Evolutionary conservation across 2,113 vertebrate species (phyloP), one percentile per base, ranked within the genome.

Genomic region (Albula glossodonta): DNA sequence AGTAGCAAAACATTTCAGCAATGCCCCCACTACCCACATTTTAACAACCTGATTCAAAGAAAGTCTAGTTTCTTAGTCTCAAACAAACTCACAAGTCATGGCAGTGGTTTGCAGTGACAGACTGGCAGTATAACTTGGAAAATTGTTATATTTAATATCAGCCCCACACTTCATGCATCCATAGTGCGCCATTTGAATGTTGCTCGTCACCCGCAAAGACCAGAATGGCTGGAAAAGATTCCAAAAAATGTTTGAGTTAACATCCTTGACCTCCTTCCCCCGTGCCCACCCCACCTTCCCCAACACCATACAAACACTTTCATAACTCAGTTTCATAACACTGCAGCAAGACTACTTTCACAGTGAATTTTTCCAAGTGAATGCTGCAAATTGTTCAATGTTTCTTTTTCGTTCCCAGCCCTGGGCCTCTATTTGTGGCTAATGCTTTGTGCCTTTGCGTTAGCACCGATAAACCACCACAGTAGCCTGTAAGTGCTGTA

Each of bases 1-100:
- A 74, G 66, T 31, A 74, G 51, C 51, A 25, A 51, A 78, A 49
- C 52, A 79, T 84, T 84, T 85, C 52, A 85, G 25, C 5, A 60
- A 57, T 50, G 10, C 60, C 60, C 60, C 56, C 56, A 5, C 56
- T 12, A 3, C 10, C 10, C 15, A 63, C 51, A 31, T 78, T 78
- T 56, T 78, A 19, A 74, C 7, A 41, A 53, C 51, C n/a, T 53
- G 50, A 53, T 53, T 78, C 52, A 17, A 78, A 78, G 70, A 17
- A 31, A 53, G 17, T 41, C 74, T n/a, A 52, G n/a, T 63, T 78
- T 51, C 25, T 52, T 63, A 19, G 53, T 52, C 51, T 63, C 25
- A 60, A 49, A 78, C 31, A 8, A 31, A 74, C 50, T 51, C 41
- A 51, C n/a, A 49, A 57, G 19, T 2, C 66, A 51, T 80, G 57